These are phyloP conservation scores for Lamproptera curius DNA, from an alignment of 2,888 invertebrate species.

Conservation along the genomic window DNA sequence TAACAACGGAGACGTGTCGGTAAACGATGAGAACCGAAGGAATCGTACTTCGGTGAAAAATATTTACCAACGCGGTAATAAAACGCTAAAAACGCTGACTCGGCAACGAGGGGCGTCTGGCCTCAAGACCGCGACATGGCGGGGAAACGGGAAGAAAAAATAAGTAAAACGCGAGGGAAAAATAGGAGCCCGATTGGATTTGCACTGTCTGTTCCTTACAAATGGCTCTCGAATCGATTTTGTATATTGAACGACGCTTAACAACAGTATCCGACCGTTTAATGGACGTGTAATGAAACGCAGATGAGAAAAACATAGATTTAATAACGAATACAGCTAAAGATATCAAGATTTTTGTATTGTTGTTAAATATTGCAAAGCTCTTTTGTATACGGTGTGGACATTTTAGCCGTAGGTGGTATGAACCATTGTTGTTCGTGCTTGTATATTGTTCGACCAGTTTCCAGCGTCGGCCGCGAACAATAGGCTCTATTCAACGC, in stretches of 20 bases:
- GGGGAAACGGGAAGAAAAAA: slow-evolving; percentile 58
- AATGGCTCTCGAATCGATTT: slow-evolving; percentile 75
- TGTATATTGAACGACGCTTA: slow-evolving; percentile 57
- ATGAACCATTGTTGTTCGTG: slow-evolving; percentile 78
- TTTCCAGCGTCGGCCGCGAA: slow-evolving; percentile 61
- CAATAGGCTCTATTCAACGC: slow-evolving; percentile 74
- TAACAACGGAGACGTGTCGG: slow-evolving; percentile 26
- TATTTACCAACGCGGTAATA: slow-evolving; percentile 72
- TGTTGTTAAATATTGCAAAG: slow-evolving; percentile 72
- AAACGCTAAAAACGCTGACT: slow-evolving; percentile 72
- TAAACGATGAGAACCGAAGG: slow-evolving; percentile 47
- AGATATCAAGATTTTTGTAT: slow-evolving; percentile 54
- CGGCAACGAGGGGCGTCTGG: slow-evolving; percentile 73
- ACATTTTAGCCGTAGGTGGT: slow-evolving; percentile 78
- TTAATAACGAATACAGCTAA: slow-evolving; percentile 40
- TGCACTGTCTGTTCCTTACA: slow-evolving; percentile 73
- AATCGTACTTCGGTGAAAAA: slow-evolving; percentile 64
- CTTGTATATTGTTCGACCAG: slow-evolving; percentile 68
- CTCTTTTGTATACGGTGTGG: slow-evolving; percentile 76
- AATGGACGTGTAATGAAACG: no score
- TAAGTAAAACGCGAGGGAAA: slow-evolving; percentile 49
- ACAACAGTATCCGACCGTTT: slow-evolving; percentile 32
- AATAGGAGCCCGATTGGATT: slow-evolving; percentile 72
- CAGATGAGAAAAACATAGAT: slow-evolving; percentile 30
- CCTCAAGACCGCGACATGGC: slow-evolving; percentile 71